These are phyloP conservation scores for Temnothorax rugatulus DNA, from an alignment of 2,888 invertebrate species.

Conservation along the genomic window DNA sequence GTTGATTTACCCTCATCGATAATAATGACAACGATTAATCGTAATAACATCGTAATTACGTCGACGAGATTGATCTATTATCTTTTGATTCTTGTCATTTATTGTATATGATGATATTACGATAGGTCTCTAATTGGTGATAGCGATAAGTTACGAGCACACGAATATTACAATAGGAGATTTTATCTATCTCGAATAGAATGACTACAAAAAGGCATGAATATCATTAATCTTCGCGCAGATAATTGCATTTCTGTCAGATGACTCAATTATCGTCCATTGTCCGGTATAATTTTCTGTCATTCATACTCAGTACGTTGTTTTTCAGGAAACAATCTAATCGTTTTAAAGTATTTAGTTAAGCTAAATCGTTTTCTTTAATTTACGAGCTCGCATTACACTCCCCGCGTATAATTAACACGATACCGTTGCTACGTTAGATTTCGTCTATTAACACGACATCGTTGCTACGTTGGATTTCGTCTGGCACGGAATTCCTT, in stretches of 20 bases:
- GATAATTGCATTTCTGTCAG: conserved; percentile 20
- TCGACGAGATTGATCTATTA: background rate
- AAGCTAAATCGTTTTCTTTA: background rate
- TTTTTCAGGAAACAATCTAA: background rate
- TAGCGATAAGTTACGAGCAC: conserved; percentile 20
- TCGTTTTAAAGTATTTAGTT: background rate
- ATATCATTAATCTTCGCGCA: conserved; percentile 7
- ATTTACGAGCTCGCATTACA: background rate
- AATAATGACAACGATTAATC: conserved; percentile 2
- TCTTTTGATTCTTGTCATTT: conserved; percentile 11
- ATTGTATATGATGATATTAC: background rate
- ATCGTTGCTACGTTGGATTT: background rate
- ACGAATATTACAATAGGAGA: background rate
- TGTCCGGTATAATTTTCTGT: conserved; percentile 1
- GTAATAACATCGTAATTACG: conserved; percentile 15
- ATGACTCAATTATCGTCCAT: conserved; percentile 10
- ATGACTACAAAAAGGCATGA: background rate
- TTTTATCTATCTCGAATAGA: conserved; percentile 13
- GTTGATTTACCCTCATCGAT: background rate
- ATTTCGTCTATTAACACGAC: background rate
- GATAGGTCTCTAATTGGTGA: background rate
- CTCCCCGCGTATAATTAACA: background rate
- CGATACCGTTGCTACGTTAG: background rate
- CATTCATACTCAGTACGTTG: background rate
- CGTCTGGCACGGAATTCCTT: conserved; percentile 29